Percentiles rank a stretch among this genome's conserved stretches.
These are phyloP conservation scores for Chironomus tepperi DNA, from an alignment of 1,140 invertebrate genomes.

Conservation along the genomic window DNA sequence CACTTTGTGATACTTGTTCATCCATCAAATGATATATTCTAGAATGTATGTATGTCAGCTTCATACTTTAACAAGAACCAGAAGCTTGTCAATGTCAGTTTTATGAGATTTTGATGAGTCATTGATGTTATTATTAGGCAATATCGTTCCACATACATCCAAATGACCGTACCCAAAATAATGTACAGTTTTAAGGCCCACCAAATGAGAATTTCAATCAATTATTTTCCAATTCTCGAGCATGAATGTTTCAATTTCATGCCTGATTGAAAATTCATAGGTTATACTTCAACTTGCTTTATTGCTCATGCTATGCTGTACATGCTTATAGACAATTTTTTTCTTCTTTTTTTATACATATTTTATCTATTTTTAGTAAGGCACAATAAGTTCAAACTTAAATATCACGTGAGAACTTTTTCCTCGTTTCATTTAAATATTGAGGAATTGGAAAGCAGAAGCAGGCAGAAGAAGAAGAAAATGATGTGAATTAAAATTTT, in stretches of 20 bases:
- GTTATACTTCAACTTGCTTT: neutral
- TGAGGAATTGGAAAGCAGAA: too few species aligned
- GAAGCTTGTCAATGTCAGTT: neutral
- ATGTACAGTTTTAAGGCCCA: neutral
- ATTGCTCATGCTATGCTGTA: neutral
- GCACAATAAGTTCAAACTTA: neutral
- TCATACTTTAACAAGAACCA: neutral
- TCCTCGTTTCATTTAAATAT: neutral
- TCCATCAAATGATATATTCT: neutral
- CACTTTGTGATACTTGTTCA: neutral
- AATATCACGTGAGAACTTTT: neutral
- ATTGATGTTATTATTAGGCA: neutral
- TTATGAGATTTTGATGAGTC: neutral
- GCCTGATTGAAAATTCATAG: slow-evolving; percentile 20
- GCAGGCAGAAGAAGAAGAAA: too few species aligned
- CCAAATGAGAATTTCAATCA: slow-evolving; percentile 8
- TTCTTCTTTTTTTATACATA: too few species aligned
- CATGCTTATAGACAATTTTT: too few species aligned
- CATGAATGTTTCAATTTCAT: slow-evolving; percentile 18
- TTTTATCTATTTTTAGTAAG: too few species aligned
- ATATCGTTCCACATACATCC: too few species aligned
- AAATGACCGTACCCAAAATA: too few species aligned
- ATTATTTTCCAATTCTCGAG: neutral
- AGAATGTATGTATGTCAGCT: neutral
- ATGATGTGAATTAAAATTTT: neutral